Evolutionary conservation across 2,797 vertebrate genomes (phyloP).

Genomic region (Lacerta viridis): DNA sequence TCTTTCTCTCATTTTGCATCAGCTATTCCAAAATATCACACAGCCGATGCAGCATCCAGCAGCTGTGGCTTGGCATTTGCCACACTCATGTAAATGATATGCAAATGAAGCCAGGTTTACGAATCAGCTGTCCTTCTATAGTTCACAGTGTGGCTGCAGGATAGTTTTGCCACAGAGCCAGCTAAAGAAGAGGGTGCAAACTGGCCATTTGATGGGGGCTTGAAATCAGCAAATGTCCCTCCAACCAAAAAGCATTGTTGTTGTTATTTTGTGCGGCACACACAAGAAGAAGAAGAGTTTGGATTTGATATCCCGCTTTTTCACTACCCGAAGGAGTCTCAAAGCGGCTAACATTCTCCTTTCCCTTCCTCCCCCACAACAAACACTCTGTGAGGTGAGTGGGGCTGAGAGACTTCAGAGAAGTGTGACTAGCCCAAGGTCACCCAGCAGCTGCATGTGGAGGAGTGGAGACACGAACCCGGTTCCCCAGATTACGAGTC

Average conservation of each 20-base stretch:
- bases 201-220: background rate
- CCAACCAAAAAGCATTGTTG: background rate
- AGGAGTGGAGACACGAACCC: too few relatives aligned
- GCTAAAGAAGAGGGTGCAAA: background rate
- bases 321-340: too few relatives aligned
- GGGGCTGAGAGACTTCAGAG: too few relatives aligned
- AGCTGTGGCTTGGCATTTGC: background rate
- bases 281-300: background rate
- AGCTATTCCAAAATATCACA: background rate
- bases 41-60: background rate
- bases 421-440: too few relatives aligned
- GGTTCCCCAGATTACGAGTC: too few relatives aligned
- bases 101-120: background rate
- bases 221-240: background rate
- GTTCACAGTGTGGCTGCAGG: background rate
- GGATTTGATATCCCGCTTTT: too few relatives aligned
- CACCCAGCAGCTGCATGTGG: too few relatives aligned
- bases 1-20: background rate
- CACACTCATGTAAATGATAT: conserved; percentile 5
- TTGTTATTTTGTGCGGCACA: background rate
- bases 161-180: background rate
- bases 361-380: too few relatives aligned
- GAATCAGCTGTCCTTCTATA: background rate
- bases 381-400: too few relatives aligned
- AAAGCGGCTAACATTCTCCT: too few relatives aligned